Percentiles rank a stretch among this genome's conserved stretches.
Conservation (phyloP, 1,140 invertebrate species). For the Melanaphis sacchari region DNA sequence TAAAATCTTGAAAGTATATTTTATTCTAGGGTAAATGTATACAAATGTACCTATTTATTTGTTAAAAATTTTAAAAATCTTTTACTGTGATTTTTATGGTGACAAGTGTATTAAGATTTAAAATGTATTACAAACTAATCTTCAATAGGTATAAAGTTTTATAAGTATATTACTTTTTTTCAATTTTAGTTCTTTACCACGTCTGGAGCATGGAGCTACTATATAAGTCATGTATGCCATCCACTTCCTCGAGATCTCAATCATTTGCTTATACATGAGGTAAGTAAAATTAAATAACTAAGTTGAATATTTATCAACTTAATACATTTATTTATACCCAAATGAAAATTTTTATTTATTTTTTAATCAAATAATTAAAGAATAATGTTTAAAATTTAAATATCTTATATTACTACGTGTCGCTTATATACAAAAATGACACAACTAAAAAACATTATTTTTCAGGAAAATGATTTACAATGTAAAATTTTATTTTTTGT, state of each 20-base stretch:
- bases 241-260: slow-evolving; percentile 39
- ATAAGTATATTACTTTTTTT: neutral
- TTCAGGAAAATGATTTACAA: too few species aligned
- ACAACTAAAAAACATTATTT: too few species aligned
- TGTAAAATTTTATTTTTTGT: too few species aligned
- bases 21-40: neutral
- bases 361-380: too few species aligned
- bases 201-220: slow-evolving; percentile 19
- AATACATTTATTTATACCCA: neutral
- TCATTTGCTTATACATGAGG: slow-evolving; percentile 32
- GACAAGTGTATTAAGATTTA: neutral
- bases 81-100: neutral
- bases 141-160: neutral
- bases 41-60: neutral
- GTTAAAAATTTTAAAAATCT: neutral
- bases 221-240: slow-evolving; percentile 29
- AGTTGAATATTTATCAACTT: neutral
- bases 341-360: too few species aligned
- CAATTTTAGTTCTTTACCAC: slow-evolving; percentile 12
- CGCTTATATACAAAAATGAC: too few species aligned
- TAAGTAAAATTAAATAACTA: neutral
- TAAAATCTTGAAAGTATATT: neutral
- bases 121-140: neutral
- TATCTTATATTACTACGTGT: too few species aligned
- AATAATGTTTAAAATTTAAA: too few species aligned